Conservation (phyloP, 2,113 vertebrate genomes). For the Bubo bubo region DNA sequence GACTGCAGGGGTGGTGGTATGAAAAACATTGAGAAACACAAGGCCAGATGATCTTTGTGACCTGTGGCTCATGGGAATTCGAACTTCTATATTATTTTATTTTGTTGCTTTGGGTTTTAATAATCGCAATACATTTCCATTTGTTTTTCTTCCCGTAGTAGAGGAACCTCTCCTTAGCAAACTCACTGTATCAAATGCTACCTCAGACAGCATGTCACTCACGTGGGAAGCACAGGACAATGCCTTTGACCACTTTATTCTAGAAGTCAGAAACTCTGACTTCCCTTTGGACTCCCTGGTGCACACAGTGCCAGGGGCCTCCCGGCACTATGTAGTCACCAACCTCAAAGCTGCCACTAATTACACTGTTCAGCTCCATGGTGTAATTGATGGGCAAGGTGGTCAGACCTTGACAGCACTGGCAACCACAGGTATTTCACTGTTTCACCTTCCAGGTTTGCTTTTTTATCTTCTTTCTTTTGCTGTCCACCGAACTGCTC, state of each 20-base stretch:
- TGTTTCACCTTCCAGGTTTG: slow-evolving; percentile 36
- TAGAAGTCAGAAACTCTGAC: slow-evolving; percentile 86
- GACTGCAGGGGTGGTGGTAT: not conserved
- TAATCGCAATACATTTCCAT: slow-evolving; percentile 56
- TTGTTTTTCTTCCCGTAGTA: slow-evolving; percentile 80
- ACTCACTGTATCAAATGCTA: slow-evolving; percentile 84
- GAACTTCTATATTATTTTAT: not conserved
- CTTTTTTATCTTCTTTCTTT: slow-evolving; percentile 17
- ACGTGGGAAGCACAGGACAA: slow-evolving; percentile 79
- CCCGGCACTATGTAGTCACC: slow-evolving; percentile 73
- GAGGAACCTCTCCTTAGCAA: slow-evolving; percentile 84
- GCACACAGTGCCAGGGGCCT: slow-evolving; percentile 68
- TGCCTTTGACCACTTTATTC: slow-evolving; percentile 85
- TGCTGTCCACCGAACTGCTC: not conserved
- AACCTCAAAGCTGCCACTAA: slow-evolving; percentile 80
- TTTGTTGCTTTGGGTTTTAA: slow-evolving; percentile 26
- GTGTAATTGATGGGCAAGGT: slow-evolving; percentile 73
- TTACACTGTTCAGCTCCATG: slow-evolving; percentile 83
- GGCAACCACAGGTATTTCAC: slow-evolving; percentile 82
- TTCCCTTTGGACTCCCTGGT: slow-evolving; percentile 80
- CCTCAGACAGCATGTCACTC: slow-evolving; percentile 83
- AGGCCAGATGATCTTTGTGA: not conserved
- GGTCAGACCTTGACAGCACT: slow-evolving; percentile 76
- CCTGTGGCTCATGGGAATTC: not conserved
- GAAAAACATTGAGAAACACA: not conserved